These are phyloP conservation scores for Lepisosteus oculatus DNA, from an alignment of 2,113 vertebrate species.

Conservation along the genomic window DNA sequence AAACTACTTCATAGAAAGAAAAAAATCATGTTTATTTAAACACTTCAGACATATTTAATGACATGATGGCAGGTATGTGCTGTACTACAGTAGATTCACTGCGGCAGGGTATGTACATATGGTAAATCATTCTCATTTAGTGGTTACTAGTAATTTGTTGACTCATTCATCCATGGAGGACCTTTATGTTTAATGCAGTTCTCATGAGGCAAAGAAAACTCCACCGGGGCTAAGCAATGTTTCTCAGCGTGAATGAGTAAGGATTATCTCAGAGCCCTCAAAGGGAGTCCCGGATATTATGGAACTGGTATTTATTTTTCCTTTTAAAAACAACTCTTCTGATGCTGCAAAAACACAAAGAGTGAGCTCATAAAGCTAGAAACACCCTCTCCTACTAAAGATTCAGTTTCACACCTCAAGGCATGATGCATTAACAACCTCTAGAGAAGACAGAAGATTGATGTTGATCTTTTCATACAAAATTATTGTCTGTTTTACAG, in stretches of 20 bases:
- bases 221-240: conserved; percentile 55
- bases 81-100: conserved; percentile 18
- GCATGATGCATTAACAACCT: too few relatives aligned
- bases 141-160: conserved; percentile 74
- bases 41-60: conserved; percentile 59
- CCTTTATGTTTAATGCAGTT: conserved; percentile 77
- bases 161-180: conserved; percentile 75
- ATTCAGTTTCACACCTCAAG: too few relatives aligned
- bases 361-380: neutral
- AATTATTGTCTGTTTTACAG: too few relatives aligned
- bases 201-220: conserved; percentile 51
- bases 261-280: conserved; percentile 44
- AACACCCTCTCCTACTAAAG: conserved; percentile 28
- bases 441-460: too few relatives aligned
- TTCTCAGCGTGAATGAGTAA: conserved; percentile 46
- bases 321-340: conserved; percentile 18
- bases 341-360: neutral
- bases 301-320: conserved; percentile 56
- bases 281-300: conserved; percentile 60
- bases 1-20: conserved; percentile 50
- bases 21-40: conserved; percentile 77
- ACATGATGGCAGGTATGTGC: conserved; percentile 57
- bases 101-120: conserved; percentile 46
- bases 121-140: conserved; percentile 63
- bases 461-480: too few relatives aligned